Base-by-base conservation (phyloP, 2,113 vertebrate genomes). In the Poicephalus meyeri region DNA sequence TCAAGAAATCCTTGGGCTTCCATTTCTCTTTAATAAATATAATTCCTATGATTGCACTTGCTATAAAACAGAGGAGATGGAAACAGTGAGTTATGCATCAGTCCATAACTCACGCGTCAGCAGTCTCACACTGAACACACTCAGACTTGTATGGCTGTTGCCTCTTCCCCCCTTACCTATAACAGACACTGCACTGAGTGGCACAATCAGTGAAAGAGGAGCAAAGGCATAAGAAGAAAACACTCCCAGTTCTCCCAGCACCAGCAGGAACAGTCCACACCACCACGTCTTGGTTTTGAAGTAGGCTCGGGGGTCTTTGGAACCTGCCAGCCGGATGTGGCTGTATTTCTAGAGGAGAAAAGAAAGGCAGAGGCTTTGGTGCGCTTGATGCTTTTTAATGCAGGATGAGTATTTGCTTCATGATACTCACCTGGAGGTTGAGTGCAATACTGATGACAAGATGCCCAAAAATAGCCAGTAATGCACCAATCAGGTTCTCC, bases 251-350 rank as follows among this genome's bases (percentile, higher is more conserved):
- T 99, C 99, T 1, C 99, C 99, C 31, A 99, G 85, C 64, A 99
- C 92, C 89, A 99, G 98, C 70, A 99, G 96, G 2, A 99, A 23
- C 56, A 99, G 98, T 16, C 99, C 99, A 55, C 96, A 98, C 99
- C 99, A 99, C 99, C 99, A 99, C 1, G 98, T 99, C 96, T 99
- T 99, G 52, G 99, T 99, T 88, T 89, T 97, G 97, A 99, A 99
- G 96, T 99, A 99, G 35, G 98, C 95, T 41, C 98, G 98, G 6
- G 97, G 97, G 85, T 99, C 99, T 91, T 99, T 99, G 66, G 98
- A 97, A 64, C 98, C 98, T 9, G 98, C 98, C 42, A 99, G 97
- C 3, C 97, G 97, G 97, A 99, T 98, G 90, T 99, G 99, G 93
- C 99, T 99, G 93, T 98, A 99, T 95, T 99, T 99, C 99, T 99